These are phyloP conservation scores for Choristoneura rosaceana DNA, from an alignment of 2,888 invertebrate genomes.

Conservation along the genomic window DNA sequence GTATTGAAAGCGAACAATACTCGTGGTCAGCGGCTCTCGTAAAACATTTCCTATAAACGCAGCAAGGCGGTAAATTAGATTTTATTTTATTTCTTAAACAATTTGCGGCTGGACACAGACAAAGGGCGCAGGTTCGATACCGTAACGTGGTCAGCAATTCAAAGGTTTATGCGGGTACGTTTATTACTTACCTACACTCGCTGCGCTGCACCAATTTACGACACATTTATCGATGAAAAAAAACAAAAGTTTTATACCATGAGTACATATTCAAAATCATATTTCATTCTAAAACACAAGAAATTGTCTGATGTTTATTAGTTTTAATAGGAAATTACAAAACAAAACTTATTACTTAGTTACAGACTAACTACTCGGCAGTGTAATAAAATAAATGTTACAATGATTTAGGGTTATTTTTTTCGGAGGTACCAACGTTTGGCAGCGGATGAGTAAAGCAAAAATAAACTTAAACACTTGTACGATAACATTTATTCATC, in stretches of 20 bases:
- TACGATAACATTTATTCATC: no score
- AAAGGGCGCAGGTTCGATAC: slow-evolving; percentile 81
- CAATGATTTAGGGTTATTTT: no score
- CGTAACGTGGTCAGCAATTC: slow-evolving; percentile 78
- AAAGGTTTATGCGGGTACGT: slow-evolving; percentile 83
- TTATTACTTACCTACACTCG: slow-evolving; percentile 77
- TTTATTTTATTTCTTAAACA: slow-evolving; percentile 85
- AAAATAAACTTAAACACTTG: no score
- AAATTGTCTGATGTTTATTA: no score
- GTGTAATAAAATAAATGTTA: no score
- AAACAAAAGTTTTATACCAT: neutral
- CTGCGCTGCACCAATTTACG: slow-evolving; percentile 54
- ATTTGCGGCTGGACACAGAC: slow-evolving; percentile 80
- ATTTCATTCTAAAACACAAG: no score
- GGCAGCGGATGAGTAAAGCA: no score
- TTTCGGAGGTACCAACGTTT: no score
- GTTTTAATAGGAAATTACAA: no score
- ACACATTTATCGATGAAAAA: slow-evolving; percentile 49
- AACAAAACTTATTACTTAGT: no score
- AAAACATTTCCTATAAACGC: slow-evolving; percentile 80
- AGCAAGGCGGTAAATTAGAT: slow-evolving; percentile 82
- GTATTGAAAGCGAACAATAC: slow-evolving; percentile 75
- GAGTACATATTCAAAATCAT: no score
- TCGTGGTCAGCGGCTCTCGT: slow-evolving; percentile 73
- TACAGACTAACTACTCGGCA: no score